Conservation (phyloP, 2,797 vertebrate genomes). For the Acanthurus lineatus region DNA sequence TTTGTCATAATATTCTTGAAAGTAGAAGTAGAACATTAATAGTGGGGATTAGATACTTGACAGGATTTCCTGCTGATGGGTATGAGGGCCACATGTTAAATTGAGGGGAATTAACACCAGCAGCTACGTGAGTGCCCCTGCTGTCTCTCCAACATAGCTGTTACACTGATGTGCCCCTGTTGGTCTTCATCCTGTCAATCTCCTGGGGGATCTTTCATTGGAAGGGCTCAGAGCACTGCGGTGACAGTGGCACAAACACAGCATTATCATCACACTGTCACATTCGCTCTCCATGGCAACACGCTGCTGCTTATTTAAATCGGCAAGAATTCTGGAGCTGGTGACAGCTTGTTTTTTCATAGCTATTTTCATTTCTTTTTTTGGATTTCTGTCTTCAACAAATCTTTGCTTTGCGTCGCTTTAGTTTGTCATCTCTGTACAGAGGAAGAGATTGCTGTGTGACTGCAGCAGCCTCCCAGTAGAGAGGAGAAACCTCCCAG, state of each 20-base stretch:
- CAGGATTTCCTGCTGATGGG: slow-evolving; percentile 57
- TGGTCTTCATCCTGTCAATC: slow-evolving; percentile 71
- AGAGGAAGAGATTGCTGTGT: slow-evolving; percentile 61
- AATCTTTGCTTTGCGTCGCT: slow-evolving; percentile 76
- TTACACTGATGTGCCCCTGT: slow-evolving; percentile 49
- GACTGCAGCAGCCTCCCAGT: slow-evolving; percentile 64
- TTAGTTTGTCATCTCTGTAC: slow-evolving; percentile 68
- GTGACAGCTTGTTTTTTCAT: slow-evolving; percentile 76
- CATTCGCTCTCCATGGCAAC: slow-evolving; percentile 55
- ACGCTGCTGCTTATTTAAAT: slow-evolving; percentile 77
- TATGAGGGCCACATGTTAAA: slow-evolving; percentile 65
- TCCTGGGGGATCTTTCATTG: slow-evolving; percentile 65
- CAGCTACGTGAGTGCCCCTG: slow-evolving; percentile 57
- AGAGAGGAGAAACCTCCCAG: slow-evolving; percentile 61
- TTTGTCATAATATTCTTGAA: slow-evolving; percentile 19
- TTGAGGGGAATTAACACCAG: slow-evolving; percentile 74
- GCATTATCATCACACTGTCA: slow-evolving; percentile 79
- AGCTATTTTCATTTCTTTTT: slow-evolving; percentile 46
- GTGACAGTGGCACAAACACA: slow-evolving; percentile 79
- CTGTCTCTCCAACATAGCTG: slow-evolving; percentile 52
- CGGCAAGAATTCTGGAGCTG: slow-evolving; percentile 62
- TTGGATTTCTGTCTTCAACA: slow-evolving; percentile 65
- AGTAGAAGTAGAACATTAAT: slow-evolving; percentile 54
- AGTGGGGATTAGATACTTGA: slow-evolving; percentile 59
- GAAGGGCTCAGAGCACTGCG: slow-evolving; percentile 65